These are phyloP conservation scores for Cerastoderma edule DNA, from an alignment of 2,888 invertebrate genomes.

Conservation along the genomic window DNA sequence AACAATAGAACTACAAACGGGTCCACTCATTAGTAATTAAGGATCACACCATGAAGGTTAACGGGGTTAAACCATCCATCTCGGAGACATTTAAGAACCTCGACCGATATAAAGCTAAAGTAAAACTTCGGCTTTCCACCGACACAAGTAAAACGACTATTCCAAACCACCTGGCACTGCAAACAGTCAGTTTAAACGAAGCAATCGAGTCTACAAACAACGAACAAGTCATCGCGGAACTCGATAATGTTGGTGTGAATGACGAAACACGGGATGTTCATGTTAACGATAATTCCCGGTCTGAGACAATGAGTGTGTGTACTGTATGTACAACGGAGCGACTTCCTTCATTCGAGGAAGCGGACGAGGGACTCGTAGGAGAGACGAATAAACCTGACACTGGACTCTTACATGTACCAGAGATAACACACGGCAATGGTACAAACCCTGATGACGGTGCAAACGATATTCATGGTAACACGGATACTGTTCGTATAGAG, in stretches of 20 bases:
- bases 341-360: neutral
- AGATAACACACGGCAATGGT: too few relatives aligned
- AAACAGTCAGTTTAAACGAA: neutral
- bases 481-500: neutral
- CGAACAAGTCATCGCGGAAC: neutral
- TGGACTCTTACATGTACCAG: too few relatives aligned
- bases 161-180: neutral
- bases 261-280: too few relatives aligned
- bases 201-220: neutral
- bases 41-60: too few relatives aligned
- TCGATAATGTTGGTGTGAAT: slow-evolving; percentile 7
- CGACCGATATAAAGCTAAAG: neutral
- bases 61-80: too few relatives aligned
- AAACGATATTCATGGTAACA: neutral
- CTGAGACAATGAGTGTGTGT: slow-evolving; percentile 17
- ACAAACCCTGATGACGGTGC: neutral
- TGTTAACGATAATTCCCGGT: neutral
- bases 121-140: neutral
- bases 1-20: too few relatives aligned
- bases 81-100: slow-evolving; percentile 16
- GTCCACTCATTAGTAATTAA: too few relatives aligned
- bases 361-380: slow-evolving; percentile 3
- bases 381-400: too few relatives aligned
- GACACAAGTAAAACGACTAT: neutral
- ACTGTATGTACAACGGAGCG: slow-evolving; percentile 9